These are phyloP conservation scores for Remorina albescens DNA, from an alignment of 2,797 vertebrate species.

Conservation along the genomic window DNA sequence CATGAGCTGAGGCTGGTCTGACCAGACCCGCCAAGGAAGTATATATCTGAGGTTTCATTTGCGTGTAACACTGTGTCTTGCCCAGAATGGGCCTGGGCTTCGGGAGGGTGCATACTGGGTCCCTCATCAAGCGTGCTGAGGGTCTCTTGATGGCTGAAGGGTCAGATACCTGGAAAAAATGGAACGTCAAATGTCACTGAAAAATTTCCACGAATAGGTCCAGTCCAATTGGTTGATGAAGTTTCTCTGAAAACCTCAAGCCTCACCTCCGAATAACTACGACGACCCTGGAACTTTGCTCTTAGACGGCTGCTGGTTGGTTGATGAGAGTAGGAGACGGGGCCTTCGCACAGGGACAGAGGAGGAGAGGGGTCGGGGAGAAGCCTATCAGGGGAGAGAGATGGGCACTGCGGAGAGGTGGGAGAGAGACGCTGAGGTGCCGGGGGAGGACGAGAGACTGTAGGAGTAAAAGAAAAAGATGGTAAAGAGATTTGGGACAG, in stretches of 20 bases:
- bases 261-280: slow-evolving; percentile 89
- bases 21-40: slow-evolving; percentile 69
- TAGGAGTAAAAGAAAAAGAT: slow-evolving; percentile 5
- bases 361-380: slow-evolving; percentile 75
- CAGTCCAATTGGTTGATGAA: not conserved
- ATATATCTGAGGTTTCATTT: slow-evolving; percentile 58
- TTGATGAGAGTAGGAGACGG: slow-evolving; percentile 84
- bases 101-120: slow-evolving; percentile 87
- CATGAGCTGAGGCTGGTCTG: slow-evolving; percentile 75
- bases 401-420: slow-evolving; percentile 68
- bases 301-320: slow-evolving; percentile 87
- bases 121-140: slow-evolving; percentile 80
- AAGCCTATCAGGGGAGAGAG: slow-evolving; percentile 73
- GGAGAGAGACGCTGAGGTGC: slow-evolving; percentile 80
- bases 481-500: not conserved
- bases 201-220: not conserved
- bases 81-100: slow-evolving; percentile 81
- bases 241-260: not conserved
- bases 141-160: slow-evolving; percentile 82
- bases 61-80: slow-evolving; percentile 77
- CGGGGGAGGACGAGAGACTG: slow-evolving; percentile 77
- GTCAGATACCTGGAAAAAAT: slow-evolving; percentile 78
- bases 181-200: not conserved
- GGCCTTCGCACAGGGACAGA: slow-evolving; percentile 75
- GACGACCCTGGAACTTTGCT: slow-evolving; percentile 89